Evolutionary conservation across 2,888 invertebrate genomes (phyloP).

Genomic region (Hypena proboscidalis): DNA sequence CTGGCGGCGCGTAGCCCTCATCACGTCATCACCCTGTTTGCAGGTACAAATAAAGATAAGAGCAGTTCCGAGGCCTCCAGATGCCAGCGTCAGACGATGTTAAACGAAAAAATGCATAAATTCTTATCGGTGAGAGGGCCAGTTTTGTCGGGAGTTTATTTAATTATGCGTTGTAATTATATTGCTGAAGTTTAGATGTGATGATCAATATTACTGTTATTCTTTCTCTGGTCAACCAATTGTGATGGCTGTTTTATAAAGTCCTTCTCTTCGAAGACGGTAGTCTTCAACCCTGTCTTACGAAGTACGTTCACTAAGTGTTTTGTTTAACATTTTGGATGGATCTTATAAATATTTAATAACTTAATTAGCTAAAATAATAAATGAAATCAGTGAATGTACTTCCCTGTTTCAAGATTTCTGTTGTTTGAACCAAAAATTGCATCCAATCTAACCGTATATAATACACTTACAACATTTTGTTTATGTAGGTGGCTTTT

Average conservation of each 20-base stretch:
- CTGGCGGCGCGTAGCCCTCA: constrained; percentile 55
- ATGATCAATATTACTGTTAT: constrained; percentile 70
- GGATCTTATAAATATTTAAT: not conserved
- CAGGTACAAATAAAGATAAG: constrained; percentile 87
- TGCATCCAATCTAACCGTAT: constrained; percentile 3
- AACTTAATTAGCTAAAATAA: constrained; percentile 3
- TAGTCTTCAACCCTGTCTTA: constrained; percentile 39
- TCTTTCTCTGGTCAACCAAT: constrained; percentile 72
- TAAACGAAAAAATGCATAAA: constrained; percentile 97
- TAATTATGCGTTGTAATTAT: constrained; percentile 69
- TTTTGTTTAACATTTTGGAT: not conserved
- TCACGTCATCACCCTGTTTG: constrained; percentile 77
- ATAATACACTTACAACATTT: constrained; percentile 3
- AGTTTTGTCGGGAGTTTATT: constrained; percentile 61
- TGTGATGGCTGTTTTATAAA: constrained; percentile 70
- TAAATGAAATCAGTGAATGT: constrained; percentile 51
- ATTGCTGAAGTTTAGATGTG: constrained; percentile 74
- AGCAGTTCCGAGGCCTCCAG: constrained; percentile 87
- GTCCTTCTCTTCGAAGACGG: constrained; percentile 53
- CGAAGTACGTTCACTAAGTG: constrained; percentile 58
- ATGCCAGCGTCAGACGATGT: constrained; percentile 93
- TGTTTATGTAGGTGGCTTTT: constrained; percentile 24
- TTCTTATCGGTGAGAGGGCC: constrained; percentile 94
- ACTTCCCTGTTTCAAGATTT: constrained; percentile 50
- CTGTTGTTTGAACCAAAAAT: constrained; percentile 70